Evolutionary conservation across 2,113 vertebrate species (phyloP).

Genomic region (Oryzias woworae): DNA sequence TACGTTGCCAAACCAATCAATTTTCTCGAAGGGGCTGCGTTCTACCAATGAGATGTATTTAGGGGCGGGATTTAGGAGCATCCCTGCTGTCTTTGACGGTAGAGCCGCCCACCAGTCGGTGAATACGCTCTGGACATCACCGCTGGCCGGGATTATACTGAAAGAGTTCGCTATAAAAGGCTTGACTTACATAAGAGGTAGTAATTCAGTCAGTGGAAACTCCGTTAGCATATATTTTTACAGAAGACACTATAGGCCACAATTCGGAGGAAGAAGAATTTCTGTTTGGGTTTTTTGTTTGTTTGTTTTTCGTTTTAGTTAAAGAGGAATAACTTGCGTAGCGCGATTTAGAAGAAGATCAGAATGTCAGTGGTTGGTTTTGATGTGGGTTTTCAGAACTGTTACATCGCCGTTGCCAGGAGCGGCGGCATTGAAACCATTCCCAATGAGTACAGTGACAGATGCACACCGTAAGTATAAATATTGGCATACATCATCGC

Average conservation of each 20-base stretch:
- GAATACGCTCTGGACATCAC: slow-evolving; percentile 69
- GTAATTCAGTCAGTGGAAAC: slow-evolving; percentile 49
- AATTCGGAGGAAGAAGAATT: slow-evolving; percentile 21
- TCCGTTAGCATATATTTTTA: slow-evolving; percentile 19
- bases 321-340: slow-evolving; percentile 43
- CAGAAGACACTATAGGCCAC: slow-evolving; percentile 8
- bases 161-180: slow-evolving; percentile 72
- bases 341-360: slow-evolving; percentile 41
- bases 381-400: slow-evolving; percentile 93
- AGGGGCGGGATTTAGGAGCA: slow-evolving; percentile 56
- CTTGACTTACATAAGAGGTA: slow-evolving; percentile 68
- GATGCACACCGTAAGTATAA: slow-evolving; percentile 93
- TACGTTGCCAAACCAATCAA: slow-evolving; percentile 62
- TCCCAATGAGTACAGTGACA: slow-evolving; percentile 95
- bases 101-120: slow-evolving; percentile 60
- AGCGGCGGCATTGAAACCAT: slow-evolving; percentile 95
- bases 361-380: slow-evolving; percentile 94
- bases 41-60: slow-evolving; percentile 51
- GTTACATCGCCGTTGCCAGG: slow-evolving; percentile 90
- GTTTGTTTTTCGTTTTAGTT: slow-evolving; percentile 47
- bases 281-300: slow-evolving; percentile 18
- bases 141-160: slow-evolving; percentile 63
- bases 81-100: slow-evolving; percentile 41
- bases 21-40: background rate
- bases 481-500: slow-evolving; percentile 23